Base-by-base conservation (phyloP, 2,888 invertebrate species). In the Noctuana brunneofusca region DNA sequence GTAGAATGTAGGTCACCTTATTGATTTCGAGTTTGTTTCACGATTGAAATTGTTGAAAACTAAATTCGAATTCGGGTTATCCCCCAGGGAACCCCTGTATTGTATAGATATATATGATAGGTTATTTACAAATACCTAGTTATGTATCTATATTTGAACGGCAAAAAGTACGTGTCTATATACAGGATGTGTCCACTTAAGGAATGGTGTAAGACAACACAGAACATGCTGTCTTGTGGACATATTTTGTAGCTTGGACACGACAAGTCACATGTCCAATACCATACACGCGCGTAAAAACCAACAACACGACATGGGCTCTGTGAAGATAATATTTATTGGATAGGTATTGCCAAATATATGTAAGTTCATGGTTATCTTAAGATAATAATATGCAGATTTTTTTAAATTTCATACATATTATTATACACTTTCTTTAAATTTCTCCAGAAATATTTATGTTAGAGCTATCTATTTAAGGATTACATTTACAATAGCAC, bases 161-260 rank as follows among this genome's bases (percentile, higher is more conserved):
- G 14, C 24, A 24, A 50, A 50, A 50, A 30, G 5, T 48, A 22
- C 24, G 50, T 41, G 24, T 24, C 22, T 41, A 14, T 55, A 8
- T 38, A 41, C 41, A 41, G 55, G 41, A 55, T 27, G 55, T 41
- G 41, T 14, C 55, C 55, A 55, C 52, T 55, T 55, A 24, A 27
- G 55, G 24, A 55, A 27, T 41, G 9, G 20, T 41, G 41, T 55
- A 27, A 38, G 22, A 55, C 54, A 41, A 24, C 9, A 27, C 54
- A 38, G 14, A 18, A 43, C 18, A 18, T 18, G 43, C 43, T 43
- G 11, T 43, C 43, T 11, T 18, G 18, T 43, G 16, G 41, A 46
- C 46, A 46, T 16, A 12, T 46, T 12, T 12, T 46, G 46, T 20
- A 20, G 46, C 20, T 20, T 46, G 11, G 46, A 38, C 38, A 22